Base-by-base conservation (phyloP, 1,140 invertebrate genomes). In the Cepaea nemoralis region DNA sequence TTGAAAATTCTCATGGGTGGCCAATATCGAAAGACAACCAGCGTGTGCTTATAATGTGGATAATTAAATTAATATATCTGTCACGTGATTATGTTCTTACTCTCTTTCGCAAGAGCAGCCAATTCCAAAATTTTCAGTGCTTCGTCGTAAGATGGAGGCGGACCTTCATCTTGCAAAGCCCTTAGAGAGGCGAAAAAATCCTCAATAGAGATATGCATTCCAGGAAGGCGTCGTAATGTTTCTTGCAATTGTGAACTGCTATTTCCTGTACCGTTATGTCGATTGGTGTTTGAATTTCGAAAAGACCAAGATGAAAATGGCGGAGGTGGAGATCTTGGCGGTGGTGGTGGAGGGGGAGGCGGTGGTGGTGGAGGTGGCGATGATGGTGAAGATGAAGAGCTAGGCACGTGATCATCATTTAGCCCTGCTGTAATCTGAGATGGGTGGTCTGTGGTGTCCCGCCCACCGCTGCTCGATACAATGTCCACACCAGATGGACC, bases 201-300 rank as follows among this genome's bases (percentile, higher is more conserved):
- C 39, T 77, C 45, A 33, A 77, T 59, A 33, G 75, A 77, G 55
- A 77, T 39, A 40, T 77, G 75, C 75, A 77, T 77, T 12, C 75
- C 75, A 24, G 75, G 75, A 66, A 77, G 27, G 6, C 75, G 75
- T 37, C 50, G 2, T 24, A 48, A 12, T 14, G 40, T 50, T 42
- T 74, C 31, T 42, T 73, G 70, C 22, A 73, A 27, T 2, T 27
- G 27, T 14, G 71, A 48, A 3, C 35, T 33, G 27, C 8, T 24
- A 3, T 1, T 63, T 31, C 59, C 59, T 0, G 59, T 31, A 3
- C 16, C 33, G 5, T 2, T 63, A 5, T 27, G 2, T 2, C 59
- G 6, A 27, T 63, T 63, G n/a, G 10, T 63, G n/a, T 16, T 27
- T 27, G 45, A 55, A 50, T 39, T 35, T 1, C 37, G 27, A 35